Base-by-base conservation (phyloP, 64 coral and sea anemone species). In the Stichodactyla helianthus region DNA sequence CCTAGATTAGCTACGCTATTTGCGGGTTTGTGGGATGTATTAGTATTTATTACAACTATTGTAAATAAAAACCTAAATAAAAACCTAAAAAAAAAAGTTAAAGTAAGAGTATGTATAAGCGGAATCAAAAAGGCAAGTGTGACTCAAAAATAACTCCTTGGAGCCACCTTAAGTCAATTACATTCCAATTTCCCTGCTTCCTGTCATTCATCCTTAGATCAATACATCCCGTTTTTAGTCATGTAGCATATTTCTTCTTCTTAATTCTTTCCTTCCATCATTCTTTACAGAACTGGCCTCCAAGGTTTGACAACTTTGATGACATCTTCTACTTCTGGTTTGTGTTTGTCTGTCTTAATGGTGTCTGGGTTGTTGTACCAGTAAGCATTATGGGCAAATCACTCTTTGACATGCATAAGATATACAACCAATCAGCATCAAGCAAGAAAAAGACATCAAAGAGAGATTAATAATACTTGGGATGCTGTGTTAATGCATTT, bases 271-370 rank as follows among this genome's bases (percentile, higher is more conserved):
- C 10, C 27, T 77, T 35, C 10, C 10, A 5, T 59, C 15, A 71
- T 23, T 59, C 71, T 64, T 84, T 59, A 16, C 25, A 94, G 88
- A 85, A 91, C 82, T 93, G 92, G 93, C 93, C 96, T 10, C 96
- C 96, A 5, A 85, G 80, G 18, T 94, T 93, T 90, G 85, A 87
- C 79, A 86, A 57, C 35, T 92, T 89, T 88, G 85, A 98, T 28
- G 91, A 98, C 70, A 13, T 95, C 6, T 94, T 98, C 53, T 95
- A 98, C 58, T 98, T 98, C 90, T 98, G 96, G 96, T 89, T 82
- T 27, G 53, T 98, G 17, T 98, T 88, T 88, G 96, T 98, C 20
- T 92, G 87, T 88, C 84, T 68, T 10, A 98, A 95, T 57, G 84
- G 62, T 51, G 79, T 98, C 1, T 98, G 93, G 93, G 83, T 92